These are phyloP conservation scores for Arctia plantaginis DNA, from an alignment of 2,888 invertebrate genomes.

Conservation along the genomic window DNA sequence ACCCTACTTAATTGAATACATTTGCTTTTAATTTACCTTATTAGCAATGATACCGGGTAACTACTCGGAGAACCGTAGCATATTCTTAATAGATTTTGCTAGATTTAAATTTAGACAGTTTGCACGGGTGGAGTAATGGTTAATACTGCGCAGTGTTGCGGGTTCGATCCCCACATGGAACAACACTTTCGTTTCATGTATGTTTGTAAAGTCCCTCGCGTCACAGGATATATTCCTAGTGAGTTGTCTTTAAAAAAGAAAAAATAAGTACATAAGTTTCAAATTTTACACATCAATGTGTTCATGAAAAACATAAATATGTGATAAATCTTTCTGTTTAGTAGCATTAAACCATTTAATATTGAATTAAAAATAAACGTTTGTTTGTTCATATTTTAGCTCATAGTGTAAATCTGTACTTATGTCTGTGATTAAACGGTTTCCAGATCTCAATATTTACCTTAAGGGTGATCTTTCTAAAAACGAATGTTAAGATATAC, in stretches of 20 bases:
- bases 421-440: neutral
- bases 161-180: too few species aligned
- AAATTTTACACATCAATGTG: neutral
- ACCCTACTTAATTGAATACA: constrained; percentile 2
- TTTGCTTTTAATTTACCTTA: constrained; percentile 6
- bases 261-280: too few species aligned
- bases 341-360: neutral
- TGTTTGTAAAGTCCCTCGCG: too few species aligned
- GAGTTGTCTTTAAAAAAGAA: too few species aligned
- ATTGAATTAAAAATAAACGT: too few species aligned
- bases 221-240: too few species aligned
- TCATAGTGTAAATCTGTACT: neutral
- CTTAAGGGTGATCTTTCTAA: neutral
- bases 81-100: constrained; percentile 3
- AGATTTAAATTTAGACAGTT: neutral
- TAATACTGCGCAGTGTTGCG: too few species aligned
- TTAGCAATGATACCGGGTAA: neutral
- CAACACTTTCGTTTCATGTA: too few species aligned
- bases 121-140: too few species aligned
- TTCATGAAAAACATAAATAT: neutral
- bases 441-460: neutral
- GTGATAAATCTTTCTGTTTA: neutral
- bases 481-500: neutral
- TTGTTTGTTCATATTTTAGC: neutral
- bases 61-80: neutral